Evolutionary conservation across 2,797 vertebrate species (phyloP).

Genomic region (Siniperca undulata): DNA sequence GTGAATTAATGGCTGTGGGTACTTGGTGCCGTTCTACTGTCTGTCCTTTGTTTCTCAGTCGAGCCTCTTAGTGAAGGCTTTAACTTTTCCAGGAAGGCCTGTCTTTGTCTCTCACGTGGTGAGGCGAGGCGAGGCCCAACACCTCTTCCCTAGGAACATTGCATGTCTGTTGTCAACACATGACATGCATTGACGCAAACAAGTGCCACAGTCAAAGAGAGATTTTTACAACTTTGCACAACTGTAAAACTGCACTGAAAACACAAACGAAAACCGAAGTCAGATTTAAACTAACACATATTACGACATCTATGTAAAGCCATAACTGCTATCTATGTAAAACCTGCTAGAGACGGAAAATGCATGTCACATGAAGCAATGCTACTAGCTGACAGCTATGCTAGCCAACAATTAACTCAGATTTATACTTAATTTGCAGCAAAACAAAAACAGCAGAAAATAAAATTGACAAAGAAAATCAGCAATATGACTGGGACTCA

Average conservation of each 20-base stretch:
- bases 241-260: neutral
- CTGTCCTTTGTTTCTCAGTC: too few relatives aligned
- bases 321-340: neutral
- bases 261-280: neutral
- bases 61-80: too few relatives aligned
- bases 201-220: neutral
- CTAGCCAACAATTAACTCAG: neutral
- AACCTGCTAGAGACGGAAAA: neutral
- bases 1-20: too few relatives aligned
- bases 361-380: neutral
- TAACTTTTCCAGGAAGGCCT: too few relatives aligned
- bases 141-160: neutral
- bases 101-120: too few relatives aligned
- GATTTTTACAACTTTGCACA: neutral
- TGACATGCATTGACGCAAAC: neutral
- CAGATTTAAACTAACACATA: neutral
- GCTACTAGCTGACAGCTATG: neutral
- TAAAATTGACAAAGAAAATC: too few relatives aligned
- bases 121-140: too few relatives aligned
- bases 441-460: neutral
- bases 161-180: neutral
- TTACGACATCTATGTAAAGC: neutral
- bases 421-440: neutral
- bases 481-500: too few relatives aligned
- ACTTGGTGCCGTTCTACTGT: too few relatives aligned